These are phyloP conservation scores for Plestiodon gilberti DNA, from an alignment of 2,113 vertebrate species.

Conservation along the genomic window DNA sequence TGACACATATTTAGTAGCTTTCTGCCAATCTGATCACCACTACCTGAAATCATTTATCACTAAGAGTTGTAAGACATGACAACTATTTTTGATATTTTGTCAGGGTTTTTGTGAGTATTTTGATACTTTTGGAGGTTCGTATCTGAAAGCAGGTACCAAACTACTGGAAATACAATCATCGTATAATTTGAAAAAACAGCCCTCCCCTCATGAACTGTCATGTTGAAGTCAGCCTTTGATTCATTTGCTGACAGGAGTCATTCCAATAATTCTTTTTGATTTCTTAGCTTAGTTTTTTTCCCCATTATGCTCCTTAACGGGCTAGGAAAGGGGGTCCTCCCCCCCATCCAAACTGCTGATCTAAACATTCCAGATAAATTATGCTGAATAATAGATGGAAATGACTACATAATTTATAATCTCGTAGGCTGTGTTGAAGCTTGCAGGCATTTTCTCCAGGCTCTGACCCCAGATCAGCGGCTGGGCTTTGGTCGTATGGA, in stretches of 20 bases:
- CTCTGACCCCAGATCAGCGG: slow-evolving; percentile 24
- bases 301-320: slow-evolving; percentile 54
- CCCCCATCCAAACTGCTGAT: slow-evolving; percentile 70
- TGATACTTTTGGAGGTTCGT: neutral
- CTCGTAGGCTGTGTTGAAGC: slow-evolving; percentile 48
- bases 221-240: slow-evolving; percentile 40
- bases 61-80: neutral
- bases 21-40: neutral
- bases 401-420: slow-evolving; percentile 75
- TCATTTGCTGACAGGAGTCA: slow-evolving; percentile 21
- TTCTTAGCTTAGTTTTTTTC: neutral
- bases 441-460: slow-evolving; percentile 15
- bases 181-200: slow-evolving; percentile 32
- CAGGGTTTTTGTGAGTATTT: no score
- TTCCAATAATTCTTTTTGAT: slow-evolving; percentile 8
- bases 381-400: slow-evolving; percentile 79
- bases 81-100: no score
- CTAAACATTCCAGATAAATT: slow-evolving; percentile 77
- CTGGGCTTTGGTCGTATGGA: neutral
- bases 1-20: neutral
- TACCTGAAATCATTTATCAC: neutral
- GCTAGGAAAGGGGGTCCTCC: slow-evolving; percentile 47
- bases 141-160: neutral
- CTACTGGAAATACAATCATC: neutral
- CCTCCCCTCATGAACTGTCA: slow-evolving; percentile 28